These are phyloP conservation scores for Anoncus sp. DNA, from an alignment of 2,888 invertebrate species.

Conservation along the genomic window DNA sequence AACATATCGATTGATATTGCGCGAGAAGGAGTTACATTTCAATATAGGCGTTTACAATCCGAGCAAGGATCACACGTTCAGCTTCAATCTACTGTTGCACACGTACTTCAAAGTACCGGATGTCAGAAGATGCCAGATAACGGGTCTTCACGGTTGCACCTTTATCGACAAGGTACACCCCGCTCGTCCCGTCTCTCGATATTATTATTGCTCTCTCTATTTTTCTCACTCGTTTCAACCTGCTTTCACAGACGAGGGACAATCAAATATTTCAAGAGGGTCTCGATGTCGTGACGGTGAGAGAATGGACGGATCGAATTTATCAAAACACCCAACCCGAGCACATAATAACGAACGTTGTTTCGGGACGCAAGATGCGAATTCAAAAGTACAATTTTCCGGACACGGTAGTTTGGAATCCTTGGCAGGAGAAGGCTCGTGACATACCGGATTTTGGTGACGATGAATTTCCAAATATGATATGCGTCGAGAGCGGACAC, in stretches of 20 bases:
- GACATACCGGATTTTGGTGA: slow-evolving; percentile 98
- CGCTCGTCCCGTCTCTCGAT: not conserved
- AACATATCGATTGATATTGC: slow-evolving; percentile 95
- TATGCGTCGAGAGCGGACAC: slow-evolving; percentile 97
- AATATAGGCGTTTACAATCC: slow-evolving; percentile 97
- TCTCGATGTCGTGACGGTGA: slow-evolving; percentile 94
- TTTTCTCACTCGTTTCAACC: too few species aligned
- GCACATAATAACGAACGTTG: slow-evolving; percentile 96
- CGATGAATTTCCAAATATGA: slow-evolving; percentile 98
- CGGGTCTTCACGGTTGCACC: slow-evolving; percentile 95
- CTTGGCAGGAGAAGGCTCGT: slow-evolving; percentile 96
- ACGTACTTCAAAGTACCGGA: slow-evolving; percentile 99
- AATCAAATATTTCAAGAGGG: slow-evolving; percentile 95
- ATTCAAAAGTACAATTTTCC: slow-evolving; percentile 98
- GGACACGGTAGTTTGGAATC: slow-evolving; percentile 99
- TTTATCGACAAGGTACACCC: slow-evolving; percentile 96
- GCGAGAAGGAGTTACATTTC: slow-evolving; percentile 96
- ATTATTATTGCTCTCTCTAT: too few species aligned
- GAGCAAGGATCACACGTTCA: slow-evolving; percentile 95
- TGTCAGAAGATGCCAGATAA: slow-evolving; percentile 95
- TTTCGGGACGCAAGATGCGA: slow-evolving; percentile 95
- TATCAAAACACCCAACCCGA: slow-evolving; percentile 97
- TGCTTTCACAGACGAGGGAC: slow-evolving; percentile 89
- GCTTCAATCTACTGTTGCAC: slow-evolving; percentile 96
- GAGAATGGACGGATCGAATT: slow-evolving; percentile 96